Evolutionary conservation across 1,140 invertebrate genomes (phyloP).

Genomic region (Leptopilina boulardi): DNA sequence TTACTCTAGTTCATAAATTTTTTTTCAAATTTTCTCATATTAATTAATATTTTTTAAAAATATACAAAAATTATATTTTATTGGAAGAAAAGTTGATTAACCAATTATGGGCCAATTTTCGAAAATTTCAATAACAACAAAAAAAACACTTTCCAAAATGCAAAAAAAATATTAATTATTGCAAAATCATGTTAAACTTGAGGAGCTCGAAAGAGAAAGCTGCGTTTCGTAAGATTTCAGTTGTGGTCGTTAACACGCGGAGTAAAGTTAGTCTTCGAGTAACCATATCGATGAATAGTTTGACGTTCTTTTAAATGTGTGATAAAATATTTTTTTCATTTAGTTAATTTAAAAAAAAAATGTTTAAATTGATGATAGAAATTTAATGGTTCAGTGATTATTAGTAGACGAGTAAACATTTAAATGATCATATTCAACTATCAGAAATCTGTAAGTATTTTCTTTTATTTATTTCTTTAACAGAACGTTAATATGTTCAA

Average conservation of each 20-base stretch:
- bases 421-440: conserved; percentile 1
- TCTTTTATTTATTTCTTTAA: background rate
- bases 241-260: background rate
- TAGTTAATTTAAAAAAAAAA: background rate
- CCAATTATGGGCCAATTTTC: too few relatives aligned
- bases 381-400: background rate
- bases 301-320: background rate
- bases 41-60: too few relatives aligned
- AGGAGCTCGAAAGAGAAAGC: conserved; percentile 51
- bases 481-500: background rate
- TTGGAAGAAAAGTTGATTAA: too few relatives aligned
- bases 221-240: background rate
- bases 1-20: too few relatives aligned
- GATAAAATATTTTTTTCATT: background rate
- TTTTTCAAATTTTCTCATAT: too few relatives aligned
- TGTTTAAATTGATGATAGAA: background rate
- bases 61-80: too few relatives aligned
- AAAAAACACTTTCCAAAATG: background rate
- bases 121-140: too few relatives aligned
- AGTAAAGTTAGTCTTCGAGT: background rate
- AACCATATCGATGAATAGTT: background rate
- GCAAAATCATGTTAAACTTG: conserved; percentile 24
- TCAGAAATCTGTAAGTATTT: background rate
- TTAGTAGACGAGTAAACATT: background rate
- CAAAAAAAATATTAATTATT: conserved; percentile 9